Conservation (phyloP, 1,140 invertebrate genomes). For the Homarus americanus region DNA sequence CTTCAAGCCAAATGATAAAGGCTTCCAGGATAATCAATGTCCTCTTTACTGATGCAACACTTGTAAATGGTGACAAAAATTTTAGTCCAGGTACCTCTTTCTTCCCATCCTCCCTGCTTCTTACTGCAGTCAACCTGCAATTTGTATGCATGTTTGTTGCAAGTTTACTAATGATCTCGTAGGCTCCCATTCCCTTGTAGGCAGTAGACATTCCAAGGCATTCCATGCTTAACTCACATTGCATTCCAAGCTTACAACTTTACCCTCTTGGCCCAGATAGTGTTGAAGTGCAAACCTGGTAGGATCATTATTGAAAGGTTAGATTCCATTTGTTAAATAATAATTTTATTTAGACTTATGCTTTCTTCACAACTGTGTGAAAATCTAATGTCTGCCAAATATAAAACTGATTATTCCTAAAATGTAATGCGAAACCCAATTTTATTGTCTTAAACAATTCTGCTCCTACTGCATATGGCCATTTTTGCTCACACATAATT, state of each 20-base stretch:
- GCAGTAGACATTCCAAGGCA: conserved; percentile 72
- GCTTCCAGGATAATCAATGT: conserved; percentile 45
- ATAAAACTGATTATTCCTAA: not conserved
- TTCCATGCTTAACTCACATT: conserved; percentile 71
- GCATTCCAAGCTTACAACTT: conserved; percentile 69
- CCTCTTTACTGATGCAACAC: conserved; percentile 41
- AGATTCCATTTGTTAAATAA: not conserved
- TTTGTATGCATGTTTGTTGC: conserved; percentile 52
- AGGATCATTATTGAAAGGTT: conserved; percentile 40
- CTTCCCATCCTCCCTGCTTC: conserved; percentile 53
- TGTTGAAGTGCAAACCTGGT: conserved; percentile 6
- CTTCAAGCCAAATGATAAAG: conserved; percentile 53
- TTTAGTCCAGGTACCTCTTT: conserved; percentile 31
- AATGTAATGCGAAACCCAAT: not conserved
- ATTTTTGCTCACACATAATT: conserved; percentile 45
- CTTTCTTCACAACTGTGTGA: not conserved
- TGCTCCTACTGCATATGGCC: conserved; percentile 39
- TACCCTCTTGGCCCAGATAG: conserved; percentile 47
- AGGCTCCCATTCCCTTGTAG: conserved; percentile 69
- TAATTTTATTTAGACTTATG: not conserved
- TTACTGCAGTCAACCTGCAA: conserved; percentile 47
- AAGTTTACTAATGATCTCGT: conserved; percentile 71
- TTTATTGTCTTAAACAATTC: not conserved
- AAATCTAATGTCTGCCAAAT: not conserved
- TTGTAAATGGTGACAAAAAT: conserved; percentile 52